phyloP scores from a whole-genome alignment of 2,797 vertebrate species.

The Oreonectes daqikongensis region DNA sequence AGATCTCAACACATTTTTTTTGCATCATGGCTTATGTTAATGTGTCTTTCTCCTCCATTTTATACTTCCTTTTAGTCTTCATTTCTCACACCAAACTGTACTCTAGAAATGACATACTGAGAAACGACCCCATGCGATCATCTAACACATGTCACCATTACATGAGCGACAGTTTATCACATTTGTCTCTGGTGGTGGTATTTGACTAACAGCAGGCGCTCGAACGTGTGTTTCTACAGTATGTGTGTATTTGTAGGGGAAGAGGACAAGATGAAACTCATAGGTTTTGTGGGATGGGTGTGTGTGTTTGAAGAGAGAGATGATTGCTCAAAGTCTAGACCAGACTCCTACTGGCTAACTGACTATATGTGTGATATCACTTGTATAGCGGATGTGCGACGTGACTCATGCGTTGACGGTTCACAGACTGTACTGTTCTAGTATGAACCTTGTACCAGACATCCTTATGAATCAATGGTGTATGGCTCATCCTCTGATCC shows the following conservation, averaged over 20 bases:
- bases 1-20: slow-evolving; percentile 58
- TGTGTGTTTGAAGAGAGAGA: slow-evolving; percentile 26
- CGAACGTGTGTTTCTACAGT: not conserved
- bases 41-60: no score
- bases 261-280: slow-evolving; percentile 22
- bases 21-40: not conserved
- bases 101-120: not conserved
- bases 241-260: slow-evolving; percentile 11
- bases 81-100: slow-evolving; percentile 1
- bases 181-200: slow-evolving; percentile 7
- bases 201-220: slow-evolving; percentile 18
- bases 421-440: slow-evolving; percentile 50
- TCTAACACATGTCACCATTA: slow-evolving; percentile 2
- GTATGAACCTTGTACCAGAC: slow-evolving; percentile 37
- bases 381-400: slow-evolving; percentile 43
- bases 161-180: not conserved
- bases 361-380: slow-evolving; percentile 43
- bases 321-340: slow-evolving; percentile 25
- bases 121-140: not conserved
- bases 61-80: not conserved
- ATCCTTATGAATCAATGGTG: slow-evolving; percentile 34
- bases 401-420: slow-evolving; percentile 52
- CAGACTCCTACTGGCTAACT: slow-evolving; percentile 32
- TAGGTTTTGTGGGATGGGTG: slow-evolving; percentile 37
- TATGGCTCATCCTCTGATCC: slow-evolving; percentile 28